A percentile compares a stretch with the other conserved stretches of the same genome.
These are phyloP conservation scores for Parotia lawesii DNA, from an alignment of 2,113 vertebrate genomes.

Conservation along the genomic window DNA sequence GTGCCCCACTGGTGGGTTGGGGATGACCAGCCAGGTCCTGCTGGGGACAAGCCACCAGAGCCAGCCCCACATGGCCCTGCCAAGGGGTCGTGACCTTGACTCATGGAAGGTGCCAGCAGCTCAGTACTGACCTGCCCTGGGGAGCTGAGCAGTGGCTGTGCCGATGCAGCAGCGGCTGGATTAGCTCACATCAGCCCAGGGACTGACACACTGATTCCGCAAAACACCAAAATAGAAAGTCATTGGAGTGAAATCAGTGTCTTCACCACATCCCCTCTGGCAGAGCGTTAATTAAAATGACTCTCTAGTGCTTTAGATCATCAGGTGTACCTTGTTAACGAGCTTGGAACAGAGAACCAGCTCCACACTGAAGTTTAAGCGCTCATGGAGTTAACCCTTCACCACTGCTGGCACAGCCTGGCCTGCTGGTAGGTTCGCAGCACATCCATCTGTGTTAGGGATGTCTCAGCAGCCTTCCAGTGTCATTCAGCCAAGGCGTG, in stretches of 20 bases:
- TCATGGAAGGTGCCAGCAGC: background rate
- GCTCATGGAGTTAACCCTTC: conserved; percentile 47
- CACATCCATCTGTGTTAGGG: background rate
- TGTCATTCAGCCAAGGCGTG: background rate
- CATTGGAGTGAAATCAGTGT: conserved; percentile 57
- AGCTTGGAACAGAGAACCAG: conserved; percentile 35
- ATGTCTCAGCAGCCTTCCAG: background rate
- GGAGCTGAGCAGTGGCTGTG: background rate
- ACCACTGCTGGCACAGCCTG: background rate
- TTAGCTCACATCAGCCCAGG: background rate
- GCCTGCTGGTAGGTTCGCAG: background rate
- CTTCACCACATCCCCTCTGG: conserved; percentile 59
- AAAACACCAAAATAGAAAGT: conserved; percentile 48
- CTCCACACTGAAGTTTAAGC: background rate
- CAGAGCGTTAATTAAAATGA: conserved; percentile 59
- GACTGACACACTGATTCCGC: background rate
- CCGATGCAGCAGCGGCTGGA: background rate
- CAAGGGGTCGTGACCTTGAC: accelerated
- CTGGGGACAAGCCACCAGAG: accelerated
- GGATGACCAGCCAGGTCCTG: background rate
- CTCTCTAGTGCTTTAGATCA: conserved; percentile 60
- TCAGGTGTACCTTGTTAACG: conserved; percentile 57
- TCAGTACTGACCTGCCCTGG: background rate
- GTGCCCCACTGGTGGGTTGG: accelerated
- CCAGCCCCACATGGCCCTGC: background rate